Percentiles rank a stretch among this genome's conserved stretches.
phyloP scores from a whole-genome alignment of 2,113 vertebrate genomes.

The Otis tarda region DNA sequence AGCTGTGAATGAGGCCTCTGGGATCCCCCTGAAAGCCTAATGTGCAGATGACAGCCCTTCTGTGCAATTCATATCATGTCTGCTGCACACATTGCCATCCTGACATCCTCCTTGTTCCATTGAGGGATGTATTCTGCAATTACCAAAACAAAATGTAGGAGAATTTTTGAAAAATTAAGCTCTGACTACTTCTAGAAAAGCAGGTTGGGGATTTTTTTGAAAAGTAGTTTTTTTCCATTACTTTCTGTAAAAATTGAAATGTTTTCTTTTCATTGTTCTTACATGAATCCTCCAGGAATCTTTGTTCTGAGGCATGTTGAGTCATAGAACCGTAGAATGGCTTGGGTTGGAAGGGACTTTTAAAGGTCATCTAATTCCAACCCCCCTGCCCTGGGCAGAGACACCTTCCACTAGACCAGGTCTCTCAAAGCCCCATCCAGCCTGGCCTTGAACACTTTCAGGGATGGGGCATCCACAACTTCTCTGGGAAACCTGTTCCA shows the following conservation, averaged over 20 bases:
- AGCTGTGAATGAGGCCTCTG: neutral
- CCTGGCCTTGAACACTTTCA: too few species aligned
- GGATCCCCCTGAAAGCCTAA: neutral
- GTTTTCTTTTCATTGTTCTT: neutral
- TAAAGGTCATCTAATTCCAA: too few species aligned
- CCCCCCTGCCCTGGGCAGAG: too few species aligned
- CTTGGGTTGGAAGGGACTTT: too few species aligned
- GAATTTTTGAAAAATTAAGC: neutral
- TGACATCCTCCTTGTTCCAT: neutral
- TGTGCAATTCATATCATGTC: neutral
- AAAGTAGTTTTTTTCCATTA: neutral
- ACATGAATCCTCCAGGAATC: neutral
- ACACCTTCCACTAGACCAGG: too few species aligned
- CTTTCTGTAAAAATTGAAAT: neutral
- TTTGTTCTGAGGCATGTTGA: neutral
- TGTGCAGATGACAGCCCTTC: neutral
- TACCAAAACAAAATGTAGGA: neutral
- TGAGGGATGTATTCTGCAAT: neutral
- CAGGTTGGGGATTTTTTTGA: neutral
- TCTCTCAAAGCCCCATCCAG: too few species aligned
- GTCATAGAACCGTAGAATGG: too few species aligned
- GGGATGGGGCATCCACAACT: too few species aligned
- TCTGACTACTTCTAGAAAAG: neutral
- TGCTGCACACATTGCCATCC: neutral
- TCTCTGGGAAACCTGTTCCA: too few species aligned